Percentiles rank a stretch among this genome's conserved stretches.
These are phyloP conservation scores for Acrocephalus scirpaceus DNA, from an alignment of 2,797 vertebrate genomes.

Conservation along the genomic window DNA sequence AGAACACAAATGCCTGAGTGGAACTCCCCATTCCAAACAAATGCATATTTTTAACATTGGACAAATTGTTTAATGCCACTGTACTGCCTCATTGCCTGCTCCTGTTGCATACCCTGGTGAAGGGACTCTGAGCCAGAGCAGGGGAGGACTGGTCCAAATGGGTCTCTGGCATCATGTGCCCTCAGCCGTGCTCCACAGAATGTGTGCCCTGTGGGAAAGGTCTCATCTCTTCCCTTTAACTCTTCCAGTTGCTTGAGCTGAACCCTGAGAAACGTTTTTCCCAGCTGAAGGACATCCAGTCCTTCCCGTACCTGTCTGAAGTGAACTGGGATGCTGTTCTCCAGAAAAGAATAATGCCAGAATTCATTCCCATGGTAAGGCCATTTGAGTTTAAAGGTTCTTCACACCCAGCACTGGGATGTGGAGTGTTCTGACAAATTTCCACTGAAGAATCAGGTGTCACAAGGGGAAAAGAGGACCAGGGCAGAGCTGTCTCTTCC, in stretches of 20 bases:
- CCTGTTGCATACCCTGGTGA: accelerated
- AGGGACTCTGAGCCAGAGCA: background rate
- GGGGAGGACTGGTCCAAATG: background rate
- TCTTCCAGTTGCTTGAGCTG: constrained; percentile 85
- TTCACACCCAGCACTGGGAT: background rate
- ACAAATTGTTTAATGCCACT: background rate
- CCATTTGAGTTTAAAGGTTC: background rate
- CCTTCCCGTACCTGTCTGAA: constrained; percentile 84
- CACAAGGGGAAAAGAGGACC: background rate
- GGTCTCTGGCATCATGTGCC: background rate
- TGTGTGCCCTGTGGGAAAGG: background rate
- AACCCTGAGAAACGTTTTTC: constrained; percentile 88
- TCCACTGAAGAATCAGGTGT: background rate
- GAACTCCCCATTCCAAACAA: background rate
- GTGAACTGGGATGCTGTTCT: constrained; percentile 93
- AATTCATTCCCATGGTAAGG: constrained; percentile 92
- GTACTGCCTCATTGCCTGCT: background rate
- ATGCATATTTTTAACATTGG: background rate
- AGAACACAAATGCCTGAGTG: background rate
- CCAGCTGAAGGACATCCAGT: constrained; percentile 87
- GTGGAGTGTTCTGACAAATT: accelerated
- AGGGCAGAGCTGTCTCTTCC: background rate
- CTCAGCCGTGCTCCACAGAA: background rate
- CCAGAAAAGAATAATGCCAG: constrained; percentile 87
- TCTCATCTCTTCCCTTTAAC: background rate